Evolutionary conservation across 2,113 vertebrate species (phyloP).

Genomic region (Leptocoma aspasia): DNA sequence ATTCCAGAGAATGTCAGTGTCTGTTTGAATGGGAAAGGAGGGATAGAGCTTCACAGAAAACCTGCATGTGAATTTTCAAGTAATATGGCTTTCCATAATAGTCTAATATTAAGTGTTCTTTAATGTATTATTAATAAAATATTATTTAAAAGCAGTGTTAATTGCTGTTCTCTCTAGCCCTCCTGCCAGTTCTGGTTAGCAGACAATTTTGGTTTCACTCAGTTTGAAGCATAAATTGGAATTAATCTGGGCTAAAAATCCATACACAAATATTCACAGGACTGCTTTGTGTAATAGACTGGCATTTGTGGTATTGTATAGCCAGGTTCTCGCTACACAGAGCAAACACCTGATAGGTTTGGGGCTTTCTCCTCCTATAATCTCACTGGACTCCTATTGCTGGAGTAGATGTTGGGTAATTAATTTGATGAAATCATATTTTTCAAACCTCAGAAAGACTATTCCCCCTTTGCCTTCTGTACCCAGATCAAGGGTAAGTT

Average conservation of each 20-base stretch:
- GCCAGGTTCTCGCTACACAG: neutral
- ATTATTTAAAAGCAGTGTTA: neutral
- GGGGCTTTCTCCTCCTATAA: neutral
- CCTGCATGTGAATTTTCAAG: neutral
- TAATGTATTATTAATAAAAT: neutral
- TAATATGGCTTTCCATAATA: neutral
- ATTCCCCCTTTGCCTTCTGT: neutral
- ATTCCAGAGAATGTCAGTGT: neutral
- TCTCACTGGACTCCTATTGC: neutral
- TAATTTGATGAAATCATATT: neutral
- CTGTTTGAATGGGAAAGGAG: neutral
- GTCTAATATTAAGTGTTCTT: neutral
- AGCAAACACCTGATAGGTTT: neutral
- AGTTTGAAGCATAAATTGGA: neutral
- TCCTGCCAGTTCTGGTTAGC: neutral
- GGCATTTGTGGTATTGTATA: neutral
- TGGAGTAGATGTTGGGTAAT: neutral
- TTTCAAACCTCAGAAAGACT: neutral
- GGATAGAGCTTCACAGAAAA: neutral
- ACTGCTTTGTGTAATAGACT: neutral
- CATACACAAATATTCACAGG: neutral
- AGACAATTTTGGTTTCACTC: neutral
- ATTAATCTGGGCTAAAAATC: neutral
- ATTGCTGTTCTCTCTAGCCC: neutral
- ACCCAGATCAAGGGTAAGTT: neutral